phyloP scores from a whole-genome alignment of 2,888 invertebrate genomes.

The Chydorus sphaericus region DNA sequence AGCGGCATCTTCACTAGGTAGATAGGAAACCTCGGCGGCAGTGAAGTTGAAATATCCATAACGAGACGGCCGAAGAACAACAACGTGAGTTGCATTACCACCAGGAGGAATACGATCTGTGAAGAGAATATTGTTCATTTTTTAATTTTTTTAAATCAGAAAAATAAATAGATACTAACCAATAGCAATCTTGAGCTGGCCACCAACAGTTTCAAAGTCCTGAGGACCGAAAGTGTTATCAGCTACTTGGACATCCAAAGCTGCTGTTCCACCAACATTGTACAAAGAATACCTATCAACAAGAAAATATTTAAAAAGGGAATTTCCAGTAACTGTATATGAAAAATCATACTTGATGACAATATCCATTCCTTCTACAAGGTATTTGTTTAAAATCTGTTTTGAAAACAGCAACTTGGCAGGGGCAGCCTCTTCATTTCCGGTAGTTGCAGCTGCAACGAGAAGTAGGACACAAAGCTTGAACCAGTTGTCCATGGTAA shows the following conservation, averaged over 20 bases:
- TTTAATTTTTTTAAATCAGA: neutral
- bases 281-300: constrained; percentile 60
- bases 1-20: constrained; percentile 63
- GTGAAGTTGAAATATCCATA: constrained; percentile 95
- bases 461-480: neutral
- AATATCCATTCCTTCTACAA: constrained; percentile 93
- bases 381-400: constrained; percentile 84
- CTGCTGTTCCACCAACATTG: constrained; percentile 84
- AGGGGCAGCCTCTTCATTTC: constrained; percentile 48
- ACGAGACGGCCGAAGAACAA: constrained; percentile 75
- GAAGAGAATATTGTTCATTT: neutral
- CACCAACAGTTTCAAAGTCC: constrained; percentile 77
- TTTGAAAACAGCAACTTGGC: constrained; percentile 81
- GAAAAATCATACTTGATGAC: constrained; percentile 49
- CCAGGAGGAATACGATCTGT: constrained; percentile 75
- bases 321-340: neutral
- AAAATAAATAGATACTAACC: constrained; percentile 5
- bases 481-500: constrained; percentile 3
- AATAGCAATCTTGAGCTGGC: constrained; percentile 44
- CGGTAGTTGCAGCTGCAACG: neutral
- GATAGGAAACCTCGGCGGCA: constrained; percentile 82
- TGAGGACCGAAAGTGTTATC: constrained; percentile 87
- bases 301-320: neutral
- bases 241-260: constrained; percentile 69
- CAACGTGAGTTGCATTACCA: constrained; percentile 84